Percentiles rank a stretch among this genome's conserved stretches.
Evolutionary conservation across 1,140 invertebrate genomes (phyloP).

Genomic region (Drosophila takahashii): DNA sequence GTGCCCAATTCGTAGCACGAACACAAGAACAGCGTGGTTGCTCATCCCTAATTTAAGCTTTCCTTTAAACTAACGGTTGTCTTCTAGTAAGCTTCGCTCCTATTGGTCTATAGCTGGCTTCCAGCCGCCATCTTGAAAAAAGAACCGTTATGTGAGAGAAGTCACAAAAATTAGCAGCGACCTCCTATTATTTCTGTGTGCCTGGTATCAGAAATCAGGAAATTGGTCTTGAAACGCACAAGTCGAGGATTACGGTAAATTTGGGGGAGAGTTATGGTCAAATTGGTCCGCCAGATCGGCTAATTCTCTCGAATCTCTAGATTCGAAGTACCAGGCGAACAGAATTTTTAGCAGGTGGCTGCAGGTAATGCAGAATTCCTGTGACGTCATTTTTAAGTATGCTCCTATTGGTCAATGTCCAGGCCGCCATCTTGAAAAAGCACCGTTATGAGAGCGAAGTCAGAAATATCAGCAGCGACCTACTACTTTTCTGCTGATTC

Average conservation of each 20-base stretch:
- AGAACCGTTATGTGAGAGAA: not conserved
- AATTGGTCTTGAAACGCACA: too few relatives aligned
- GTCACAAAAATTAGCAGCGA: not conserved
- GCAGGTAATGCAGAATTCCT: too few relatives aligned
- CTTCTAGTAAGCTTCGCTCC: not conserved
- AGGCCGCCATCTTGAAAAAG: not conserved
- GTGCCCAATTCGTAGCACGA: not conserved
- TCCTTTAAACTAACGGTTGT: not conserved
- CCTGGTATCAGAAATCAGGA: not conserved
- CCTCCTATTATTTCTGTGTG: not conserved
- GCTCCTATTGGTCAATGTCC: not conserved
- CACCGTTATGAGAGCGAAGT: not conserved
- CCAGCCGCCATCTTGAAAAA: slow-evolving; percentile 1
- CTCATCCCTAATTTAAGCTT: not conserved
- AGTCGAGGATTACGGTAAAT: too few relatives aligned
- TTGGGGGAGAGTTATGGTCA: too few relatives aligned
- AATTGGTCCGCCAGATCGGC: too few relatives aligned
- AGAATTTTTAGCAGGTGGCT: not conserved
- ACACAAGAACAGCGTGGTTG: not conserved
- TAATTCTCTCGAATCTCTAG: not conserved
- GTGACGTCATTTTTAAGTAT: too few relatives aligned
- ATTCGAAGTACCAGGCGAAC: not conserved
- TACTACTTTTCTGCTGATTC: not conserved
- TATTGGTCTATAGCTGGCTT: too few relatives aligned
- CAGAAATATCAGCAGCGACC: not conserved